Percentiles rank a stretch among this genome's conserved stretches.
These are phyloP conservation scores for Ictidomys tridecemlineatus DNA, from an alignment of 2,113 vertebrate species.

Conservation along the genomic window DNA sequence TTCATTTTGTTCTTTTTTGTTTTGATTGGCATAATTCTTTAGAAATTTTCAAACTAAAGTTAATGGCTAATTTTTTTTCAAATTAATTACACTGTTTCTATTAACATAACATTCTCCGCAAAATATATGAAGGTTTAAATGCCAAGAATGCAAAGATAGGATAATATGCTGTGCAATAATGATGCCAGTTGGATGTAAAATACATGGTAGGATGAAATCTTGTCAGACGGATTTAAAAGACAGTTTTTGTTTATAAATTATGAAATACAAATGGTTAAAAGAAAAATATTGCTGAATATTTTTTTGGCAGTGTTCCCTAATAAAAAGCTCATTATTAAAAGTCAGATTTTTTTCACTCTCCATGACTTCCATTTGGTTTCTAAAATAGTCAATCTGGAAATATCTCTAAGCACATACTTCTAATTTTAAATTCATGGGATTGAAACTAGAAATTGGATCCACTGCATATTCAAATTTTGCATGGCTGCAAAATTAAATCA, in stretches of 20 bases:
- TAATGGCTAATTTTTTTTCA: not conserved
- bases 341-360: not conserved
- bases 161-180: not conserved
- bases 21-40: not conserved
- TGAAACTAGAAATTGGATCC: not conserved
- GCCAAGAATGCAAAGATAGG: conserved; percentile 25
- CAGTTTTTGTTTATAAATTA: conserved; percentile 7
- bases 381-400: conserved; percentile 58
- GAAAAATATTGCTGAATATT: conserved; percentile 40
- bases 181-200: not conserved
- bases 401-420: conserved; percentile 27
- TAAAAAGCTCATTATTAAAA: conserved; percentile 40
- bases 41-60: conserved; percentile 36
- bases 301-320: conserved; percentile 2
- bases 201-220: not conserved
- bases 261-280: not conserved
- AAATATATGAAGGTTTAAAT: not conserved
- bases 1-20: conserved; percentile 38
- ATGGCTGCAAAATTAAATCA: conserved; percentile 28
- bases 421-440: conserved; percentile 18
- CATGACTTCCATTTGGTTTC: conserved; percentile 48
- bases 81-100: conserved; percentile 40
- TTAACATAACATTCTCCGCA: not conserved
- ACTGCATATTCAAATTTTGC: not conserved
- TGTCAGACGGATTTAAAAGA: not conserved